Percentiles rank a stretch among this genome's conserved stretches.
phyloP scores from a whole-genome alignment of 2,888 invertebrate genomes.

The Papilio protenor region DNA sequence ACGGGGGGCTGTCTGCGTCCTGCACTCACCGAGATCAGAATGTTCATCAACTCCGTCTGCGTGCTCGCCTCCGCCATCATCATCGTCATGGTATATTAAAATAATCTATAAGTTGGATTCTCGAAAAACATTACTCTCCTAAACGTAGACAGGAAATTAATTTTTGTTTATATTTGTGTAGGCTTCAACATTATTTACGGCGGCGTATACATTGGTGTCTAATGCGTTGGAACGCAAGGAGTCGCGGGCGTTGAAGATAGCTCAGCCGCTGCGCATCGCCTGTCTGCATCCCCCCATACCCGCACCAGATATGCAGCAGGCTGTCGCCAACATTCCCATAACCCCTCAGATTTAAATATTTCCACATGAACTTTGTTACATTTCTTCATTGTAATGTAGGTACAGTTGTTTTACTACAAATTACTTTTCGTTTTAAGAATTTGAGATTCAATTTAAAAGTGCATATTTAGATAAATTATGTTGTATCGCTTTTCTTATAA shows the following conservation, averaged over 20 bases:
- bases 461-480: not conserved
- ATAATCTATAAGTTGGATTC: no score
- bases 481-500: not conserved
- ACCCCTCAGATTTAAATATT: slow-evolving; percentile 29
- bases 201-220: slow-evolving; percentile 65
- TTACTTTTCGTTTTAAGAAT: not conserved
- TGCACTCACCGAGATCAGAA: slow-evolving; percentile 65
- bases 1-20: slow-evolving; percentile 66
- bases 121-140: no score
- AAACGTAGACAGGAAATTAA: not conserved
- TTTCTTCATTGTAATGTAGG: slow-evolving; percentile 1
- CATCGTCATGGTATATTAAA: slow-evolving; percentile 65
- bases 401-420: not conserved
- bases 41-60: slow-evolving; percentile 63
- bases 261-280: slow-evolving; percentile 63
- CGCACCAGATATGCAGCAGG: slow-evolving; percentile 49
- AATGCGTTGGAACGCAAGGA: slow-evolving; percentile 60
- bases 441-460: slow-evolving; percentile 15
- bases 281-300: slow-evolving; percentile 56
- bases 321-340: slow-evolving; percentile 29
- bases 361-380: not conserved
- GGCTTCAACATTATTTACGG: slow-evolving; percentile 71
- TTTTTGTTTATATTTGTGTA: slow-evolving; percentile 47
- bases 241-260: slow-evolving; percentile 50
- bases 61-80: slow-evolving; percentile 67